Evolutionary conservation across 2,797 vertebrate genomes (phyloP).

Genomic region (Poeciliopsis infans): DNA sequence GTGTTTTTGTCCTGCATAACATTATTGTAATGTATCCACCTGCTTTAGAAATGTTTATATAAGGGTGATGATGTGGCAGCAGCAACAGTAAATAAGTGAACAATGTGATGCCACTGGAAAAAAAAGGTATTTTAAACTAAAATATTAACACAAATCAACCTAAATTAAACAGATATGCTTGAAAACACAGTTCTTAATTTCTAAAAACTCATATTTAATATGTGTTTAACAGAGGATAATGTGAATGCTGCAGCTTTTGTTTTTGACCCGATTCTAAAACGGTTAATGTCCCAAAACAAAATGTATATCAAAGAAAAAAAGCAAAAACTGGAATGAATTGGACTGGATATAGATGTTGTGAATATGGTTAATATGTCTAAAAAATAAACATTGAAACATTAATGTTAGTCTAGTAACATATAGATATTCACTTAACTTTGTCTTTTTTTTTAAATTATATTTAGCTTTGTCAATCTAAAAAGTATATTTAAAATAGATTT

Average conservation of each 20-base stretch:
- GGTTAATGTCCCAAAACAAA: background rate
- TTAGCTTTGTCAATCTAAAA: background rate
- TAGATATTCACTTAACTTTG: background rate
- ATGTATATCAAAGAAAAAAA: background rate
- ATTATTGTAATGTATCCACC: background rate
- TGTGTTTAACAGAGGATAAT: background rate
- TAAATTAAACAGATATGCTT: background rate
- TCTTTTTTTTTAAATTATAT: background rate
- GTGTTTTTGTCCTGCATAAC: background rate
- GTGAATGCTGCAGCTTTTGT: background rate
- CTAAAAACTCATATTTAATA: background rate
- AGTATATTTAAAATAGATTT: background rate
- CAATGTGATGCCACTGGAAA: background rate
- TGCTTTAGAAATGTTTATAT: background rate
- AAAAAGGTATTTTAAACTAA: too few species aligned
- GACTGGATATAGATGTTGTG: background rate
- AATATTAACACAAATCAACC: background rate
- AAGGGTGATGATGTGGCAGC: background rate
- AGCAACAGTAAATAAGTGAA: background rate
- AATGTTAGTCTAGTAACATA: background rate
- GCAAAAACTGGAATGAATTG: background rate
- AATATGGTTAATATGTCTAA: background rate
- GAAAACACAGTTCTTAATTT: background rate
- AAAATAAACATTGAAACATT: too few species aligned
- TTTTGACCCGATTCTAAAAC: background rate